These are phyloP conservation scores for Amphimedon queenslandica DNA, from an alignment of 37 sponge, comb jelly and placozoan species.

Conservation along the genomic window DNA sequence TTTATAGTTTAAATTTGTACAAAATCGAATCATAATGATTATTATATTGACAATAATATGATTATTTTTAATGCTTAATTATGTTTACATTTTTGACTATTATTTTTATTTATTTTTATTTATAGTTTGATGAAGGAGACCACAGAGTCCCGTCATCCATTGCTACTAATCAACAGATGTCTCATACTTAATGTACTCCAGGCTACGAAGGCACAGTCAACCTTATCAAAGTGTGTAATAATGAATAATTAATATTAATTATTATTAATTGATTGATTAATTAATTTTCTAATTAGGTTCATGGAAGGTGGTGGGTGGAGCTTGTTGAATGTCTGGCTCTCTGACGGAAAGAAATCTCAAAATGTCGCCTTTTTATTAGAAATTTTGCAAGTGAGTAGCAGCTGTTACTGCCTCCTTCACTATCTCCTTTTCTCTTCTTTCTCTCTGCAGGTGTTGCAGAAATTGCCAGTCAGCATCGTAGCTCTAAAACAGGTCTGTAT, in stretches of 20 bases:
- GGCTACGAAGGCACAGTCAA: conserved; percentile 59
- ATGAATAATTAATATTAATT: not conserved
- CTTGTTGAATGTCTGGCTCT: conserved; percentile 70
- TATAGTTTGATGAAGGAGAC: conserved; percentile 67
- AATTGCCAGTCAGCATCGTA: conserved; percentile 63
- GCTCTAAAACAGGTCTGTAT: conserved; percentile 50
- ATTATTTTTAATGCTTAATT: too few species aligned
- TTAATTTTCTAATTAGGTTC: too few species aligned
- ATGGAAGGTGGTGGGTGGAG: conserved; percentile 75
- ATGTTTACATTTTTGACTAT: too few species aligned
- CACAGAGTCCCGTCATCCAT: too few species aligned
- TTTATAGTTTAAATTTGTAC: too few species aligned
- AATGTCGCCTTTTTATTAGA: conserved; percentile 44
- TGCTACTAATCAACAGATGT: conserved; percentile 23
- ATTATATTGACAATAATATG: not conserved
- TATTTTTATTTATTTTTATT: too few species aligned
- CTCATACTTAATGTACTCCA: conserved; percentile 61
- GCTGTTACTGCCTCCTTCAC: too few species aligned
- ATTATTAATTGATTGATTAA: too few species aligned
- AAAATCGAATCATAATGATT: not conserved
- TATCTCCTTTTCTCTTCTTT: not conserved
- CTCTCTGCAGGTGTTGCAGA: conserved; percentile 46
- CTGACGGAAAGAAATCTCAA: conserved; percentile 62
- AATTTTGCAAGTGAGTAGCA: conserved; percentile 43
- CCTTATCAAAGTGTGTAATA: conserved; percentile 47